phyloP scores from a whole-genome alignment of 2,888 invertebrate genomes.

The Lasioglossum vierecki region DNA sequence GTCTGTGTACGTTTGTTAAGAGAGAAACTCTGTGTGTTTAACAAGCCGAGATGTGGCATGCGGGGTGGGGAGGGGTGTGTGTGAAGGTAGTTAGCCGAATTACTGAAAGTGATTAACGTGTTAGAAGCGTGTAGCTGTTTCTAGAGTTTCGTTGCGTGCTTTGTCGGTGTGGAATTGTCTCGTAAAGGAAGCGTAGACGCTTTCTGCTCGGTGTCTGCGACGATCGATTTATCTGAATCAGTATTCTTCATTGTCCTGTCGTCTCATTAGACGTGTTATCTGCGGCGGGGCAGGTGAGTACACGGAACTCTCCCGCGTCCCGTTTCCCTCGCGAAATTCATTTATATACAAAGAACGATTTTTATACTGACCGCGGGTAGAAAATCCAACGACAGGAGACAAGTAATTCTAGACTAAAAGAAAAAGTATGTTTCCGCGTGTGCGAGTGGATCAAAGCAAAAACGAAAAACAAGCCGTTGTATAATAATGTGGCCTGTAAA shows the following conservation, averaged over 20 bases:
- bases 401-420: neutral
- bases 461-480: neutral
- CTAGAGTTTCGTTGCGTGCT: slow-evolving; percentile 54
- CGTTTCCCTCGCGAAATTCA: slow-evolving; percentile 25
- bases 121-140: slow-evolving; percentile 19
- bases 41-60: neutral
- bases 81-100: slow-evolving; percentile 14
- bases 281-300: slow-evolving; percentile 1
- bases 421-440: slow-evolving; percentile 33
- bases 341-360: slow-evolving; percentile 74
- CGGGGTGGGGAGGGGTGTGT: neutral
- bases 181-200: slow-evolving; percentile 31
- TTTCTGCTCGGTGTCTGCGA: slow-evolving; percentile 47
- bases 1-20: neutral
- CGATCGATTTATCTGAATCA: slow-evolving; percentile 42
- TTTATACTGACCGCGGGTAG: slow-evolving; percentile 60
- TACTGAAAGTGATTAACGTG: slow-evolving; percentile 8
- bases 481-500: neutral
- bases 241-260: slow-evolving; percentile 40
- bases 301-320: slow-evolving; percentile 22
- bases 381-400: neutral
- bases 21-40: slow-evolving; percentile 10
- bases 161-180: slow-evolving; percentile 45
- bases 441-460: slow-evolving; percentile 14
- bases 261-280: neutral